Evolutionary conservation across 92 coral and sea anemone species (phyloP), one percentile per base, ranked within the genome.

Genomic region (Ricordea florida): DNA sequence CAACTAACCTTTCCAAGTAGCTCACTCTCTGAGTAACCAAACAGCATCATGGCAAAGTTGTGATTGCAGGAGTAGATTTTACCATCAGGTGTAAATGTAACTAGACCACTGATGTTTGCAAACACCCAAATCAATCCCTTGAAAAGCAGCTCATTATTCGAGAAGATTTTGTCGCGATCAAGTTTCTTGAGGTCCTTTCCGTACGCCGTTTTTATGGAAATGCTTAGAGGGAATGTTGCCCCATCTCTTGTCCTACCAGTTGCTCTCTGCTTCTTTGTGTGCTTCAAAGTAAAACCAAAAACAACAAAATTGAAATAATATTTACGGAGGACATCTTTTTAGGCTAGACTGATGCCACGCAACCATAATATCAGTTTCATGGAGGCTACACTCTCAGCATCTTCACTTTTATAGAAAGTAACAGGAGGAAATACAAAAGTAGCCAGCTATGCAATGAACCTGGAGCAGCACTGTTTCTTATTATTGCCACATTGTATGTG

Each of bases 221-320:
- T 64, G n/a, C 94, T 94, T 63, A 94, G 46, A 53, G 98, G 98
- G 62, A 94, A 94, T 21, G 84, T 84, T n/a, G 87, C 82, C 13
- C 98, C 98, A 82, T 91, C 98, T 82, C 58, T 91, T 21, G 94
- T 94, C 29, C 97, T 70, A 22, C 98, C 98, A 14, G 98, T 94
- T 0, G 98, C 97, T 56, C 83, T 80, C 48, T 94, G 98, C 53
- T 94, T 94, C 61, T 83, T 88, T 2, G 79, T 52, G 57, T 84
- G 80, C 98, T 93, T 41, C 25, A 40, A 48, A 14, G n/a, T 10
- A 27, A 24, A 48, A 48, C 46, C 28, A 29, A 3, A 42, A 0
- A 17, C 8, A 14, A 26, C 1, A 29, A n/a, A 17, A 26, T 15
- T 2, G 6, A 20, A 27, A 26, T 27, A 53, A 11, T 27, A 9